These are phyloP conservation scores for Rotaria macrura DNA, from an alignment of 2,888 invertebrate genomes.

Conservation along the genomic window DNA sequence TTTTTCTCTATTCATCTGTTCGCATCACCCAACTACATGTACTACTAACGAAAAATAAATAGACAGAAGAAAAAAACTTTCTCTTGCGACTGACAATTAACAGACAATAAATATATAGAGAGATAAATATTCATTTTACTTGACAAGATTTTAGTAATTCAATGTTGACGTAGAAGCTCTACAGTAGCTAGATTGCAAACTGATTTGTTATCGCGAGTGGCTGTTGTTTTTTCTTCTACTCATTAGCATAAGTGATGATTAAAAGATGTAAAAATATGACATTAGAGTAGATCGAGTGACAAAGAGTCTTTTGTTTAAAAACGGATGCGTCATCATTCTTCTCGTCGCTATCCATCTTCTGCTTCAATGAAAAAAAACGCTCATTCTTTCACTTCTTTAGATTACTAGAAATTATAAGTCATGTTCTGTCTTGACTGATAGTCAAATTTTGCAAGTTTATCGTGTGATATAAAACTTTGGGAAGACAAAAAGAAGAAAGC, in stretches of 20 bases:
- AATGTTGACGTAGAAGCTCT: not conserved
- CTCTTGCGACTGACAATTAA: not conserved
- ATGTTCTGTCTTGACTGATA: not conserved
- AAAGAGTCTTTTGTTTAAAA: not conserved
- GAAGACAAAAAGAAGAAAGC: not conserved
- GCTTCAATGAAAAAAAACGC: not conserved
- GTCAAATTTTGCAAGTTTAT: not conserved
- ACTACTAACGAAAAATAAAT: constrained; percentile 12
- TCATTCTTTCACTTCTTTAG: not conserved
- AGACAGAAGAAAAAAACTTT: not conserved
- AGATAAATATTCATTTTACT: not conserved
- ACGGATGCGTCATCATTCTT: not conserved
- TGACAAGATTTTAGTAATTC: not conserved
- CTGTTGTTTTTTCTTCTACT: not conserved
- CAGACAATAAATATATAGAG: not conserved
- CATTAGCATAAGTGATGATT: not conserved
- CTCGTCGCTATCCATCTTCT: not conserved
- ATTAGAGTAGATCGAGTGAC: not conserved
- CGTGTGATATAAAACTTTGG: not conserved
- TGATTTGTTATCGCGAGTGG: not conserved
- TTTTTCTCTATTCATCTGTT: constrained; percentile 3
- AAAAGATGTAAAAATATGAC: not conserved
- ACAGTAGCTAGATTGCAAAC: not conserved
- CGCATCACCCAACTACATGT: not conserved
- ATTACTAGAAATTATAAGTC: not conserved